phyloP scores from a whole-genome alignment of 2,888 invertebrate species.

The Tipula lateralis region DNA sequence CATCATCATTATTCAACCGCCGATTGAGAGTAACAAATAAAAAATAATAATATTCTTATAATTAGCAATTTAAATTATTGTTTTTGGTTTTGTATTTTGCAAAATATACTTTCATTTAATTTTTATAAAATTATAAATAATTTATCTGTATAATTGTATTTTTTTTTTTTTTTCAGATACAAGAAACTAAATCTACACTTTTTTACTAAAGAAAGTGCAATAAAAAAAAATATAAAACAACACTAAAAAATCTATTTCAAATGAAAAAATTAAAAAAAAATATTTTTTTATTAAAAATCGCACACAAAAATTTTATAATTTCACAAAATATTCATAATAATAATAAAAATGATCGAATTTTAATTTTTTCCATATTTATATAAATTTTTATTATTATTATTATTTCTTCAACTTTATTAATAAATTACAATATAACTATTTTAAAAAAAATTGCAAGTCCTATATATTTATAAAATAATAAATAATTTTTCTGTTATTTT shows the following conservation, averaged over 20 bases:
- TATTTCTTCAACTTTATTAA: background rate
- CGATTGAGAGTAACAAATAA: background rate
- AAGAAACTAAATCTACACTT: background rate
- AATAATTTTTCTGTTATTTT: background rate
- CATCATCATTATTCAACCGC: slow-evolving; percentile 9
- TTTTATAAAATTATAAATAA: background rate
- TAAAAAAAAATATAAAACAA: background rate
- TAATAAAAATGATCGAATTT: slow-evolving; percentile 3
- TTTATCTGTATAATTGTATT: background rate
- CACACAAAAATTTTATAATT: background rate
- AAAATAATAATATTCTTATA: background rate
- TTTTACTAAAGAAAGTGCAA: background rate
- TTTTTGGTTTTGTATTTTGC: background rate
- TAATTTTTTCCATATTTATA: background rate
- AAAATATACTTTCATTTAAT: background rate
- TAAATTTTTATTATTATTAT: slow-evolving; percentile 19
- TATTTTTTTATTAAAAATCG: background rate
- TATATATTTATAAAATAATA: background rate
- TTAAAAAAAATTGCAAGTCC: background rate
- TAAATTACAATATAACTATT: background rate
- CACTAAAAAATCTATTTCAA: background rate
- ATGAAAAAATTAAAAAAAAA: slow-evolving; percentile 24
- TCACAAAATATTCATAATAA: background rate
- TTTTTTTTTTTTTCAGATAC: background rate
- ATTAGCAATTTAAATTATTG: slow-evolving; percentile 2